A percentile compares a stretch with the other conserved stretches of the same genome.
Evolutionary conservation across 2,113 vertebrate genomes (phyloP).

Genomic region (Gobius niger): DNA sequence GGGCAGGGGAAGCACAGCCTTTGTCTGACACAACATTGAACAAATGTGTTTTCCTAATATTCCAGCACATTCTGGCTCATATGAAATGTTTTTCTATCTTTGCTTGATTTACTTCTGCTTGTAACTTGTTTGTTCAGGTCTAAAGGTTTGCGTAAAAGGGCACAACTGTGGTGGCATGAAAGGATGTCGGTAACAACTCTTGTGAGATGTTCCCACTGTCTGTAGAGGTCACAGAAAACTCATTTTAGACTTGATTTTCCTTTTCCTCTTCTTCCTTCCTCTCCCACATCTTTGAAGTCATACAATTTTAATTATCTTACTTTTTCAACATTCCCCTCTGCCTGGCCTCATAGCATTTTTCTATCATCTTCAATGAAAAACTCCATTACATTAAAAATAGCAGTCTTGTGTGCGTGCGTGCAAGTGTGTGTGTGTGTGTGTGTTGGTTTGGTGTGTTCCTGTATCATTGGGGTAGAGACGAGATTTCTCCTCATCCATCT

Average conservation of each 20-base stretch:
- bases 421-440: slow-evolving; percentile 8
- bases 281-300: slow-evolving; percentile 8
- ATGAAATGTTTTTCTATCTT: no score
- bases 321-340: slow-evolving; percentile 54
- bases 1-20: slow-evolving; percentile 8
- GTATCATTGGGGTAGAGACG: slow-evolving; percentile 39
- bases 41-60: no score
- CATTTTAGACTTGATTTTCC: not conserved
- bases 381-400: slow-evolving; percentile 56
- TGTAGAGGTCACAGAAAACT: not conserved
- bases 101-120: no score
- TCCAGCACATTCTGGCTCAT: no score
- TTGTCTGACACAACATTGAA: not conserved
- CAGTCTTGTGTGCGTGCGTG: slow-evolving; percentile 5
- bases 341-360: slow-evolving; percentile 48
- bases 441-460: slow-evolving; percentile 35
- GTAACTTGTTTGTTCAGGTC: no score
- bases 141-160: not conserved
- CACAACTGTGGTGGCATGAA: not conserved
- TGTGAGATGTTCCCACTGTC: not conserved
- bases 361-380: slow-evolving; percentile 40
- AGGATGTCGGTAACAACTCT: not conserved
- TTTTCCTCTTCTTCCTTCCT: not conserved
- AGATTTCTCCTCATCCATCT: slow-evolving; percentile 68
- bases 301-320: slow-evolving; percentile 62